Base-by-base conservation (phyloP, 1,140 invertebrate species). In the Cephus cinctus region DNA sequence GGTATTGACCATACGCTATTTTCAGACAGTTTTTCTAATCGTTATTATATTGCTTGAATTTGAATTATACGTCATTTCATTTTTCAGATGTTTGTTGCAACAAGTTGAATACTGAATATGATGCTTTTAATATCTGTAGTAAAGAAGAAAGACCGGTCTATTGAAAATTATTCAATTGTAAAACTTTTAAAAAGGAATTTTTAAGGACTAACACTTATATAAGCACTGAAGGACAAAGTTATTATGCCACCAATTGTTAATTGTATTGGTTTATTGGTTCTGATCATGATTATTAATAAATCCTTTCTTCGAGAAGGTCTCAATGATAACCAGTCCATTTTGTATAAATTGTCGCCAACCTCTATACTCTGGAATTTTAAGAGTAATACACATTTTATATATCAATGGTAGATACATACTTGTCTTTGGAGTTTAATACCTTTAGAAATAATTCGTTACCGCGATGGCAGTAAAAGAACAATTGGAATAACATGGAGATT, bases 41-140 rank as follows among this genome's bases (percentile, higher is more conserved):
- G n/a, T n/a, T n/a, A n/a, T n/a, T n/a, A n/a, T n/a, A n/a, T n/a
- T n/a, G n/a, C n/a, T n/a, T n/a, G n/a, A n/a, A n/a, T n/a, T n/a
- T n/a, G n/a, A n/a, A n/a, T n/a, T n/a, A n/a, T n/a, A n/a, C n/a
- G n/a, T n/a, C n/a, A n/a, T n/a, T n/a, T n/a, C n/a, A n/a, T n/a
- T n/a, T n/a, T n/a, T n/a, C n/a, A n/a, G 46, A 20, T 18, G 32
- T 34, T 8, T 30, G 38, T 51, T 56, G 46, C 14, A 66, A 32
- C n/a, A 66, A 35, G 23, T 66, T 66, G 31, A 55, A 65, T 5
- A 55, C 43, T 5, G 63, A 60, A n/a, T 66, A 66, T 0, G 62
- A 50, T 0, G 53, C n/a, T 34, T 66, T 66, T 5, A 62, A 21
- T 19, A 64, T 50, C 59, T 66, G 39, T 35, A 43, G n/a, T n/a